phyloP scores from a whole-genome alignment of 2,797 vertebrate genomes.

The Oryzias sinensis region DNA sequence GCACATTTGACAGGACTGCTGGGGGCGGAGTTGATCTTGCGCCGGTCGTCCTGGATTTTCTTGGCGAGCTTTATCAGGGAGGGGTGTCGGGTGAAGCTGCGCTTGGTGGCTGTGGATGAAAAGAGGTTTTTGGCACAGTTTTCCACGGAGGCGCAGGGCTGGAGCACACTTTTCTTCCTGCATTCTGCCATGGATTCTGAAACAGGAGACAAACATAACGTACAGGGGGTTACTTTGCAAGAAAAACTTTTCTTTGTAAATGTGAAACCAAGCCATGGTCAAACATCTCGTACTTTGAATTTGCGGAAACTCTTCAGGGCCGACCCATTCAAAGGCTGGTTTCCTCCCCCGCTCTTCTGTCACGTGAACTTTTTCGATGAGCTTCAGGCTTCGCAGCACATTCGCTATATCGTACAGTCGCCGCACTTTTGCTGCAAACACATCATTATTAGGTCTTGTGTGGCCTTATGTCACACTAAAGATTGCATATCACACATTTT shows the following conservation, averaged over 20 bases:
- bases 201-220: constrained; percentile 39
- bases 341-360: constrained; percentile 90
- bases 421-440: constrained; percentile 89
- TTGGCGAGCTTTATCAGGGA: constrained; percentile 92
- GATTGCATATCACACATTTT: no score
- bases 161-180: constrained; percentile 51
- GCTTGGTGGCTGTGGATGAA: constrained; percentile 78
- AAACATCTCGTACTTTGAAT: constrained; percentile 74
- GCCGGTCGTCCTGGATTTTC: constrained; percentile 87
- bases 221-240: not conserved
- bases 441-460: not conserved
- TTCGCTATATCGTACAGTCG: constrained; percentile 97
- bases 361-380: constrained; percentile 95
- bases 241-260: no score
- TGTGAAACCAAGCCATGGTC: not conserved
- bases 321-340: constrained; percentile 93
- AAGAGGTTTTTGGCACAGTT: constrained; percentile 96
- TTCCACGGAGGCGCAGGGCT: constrained; percentile 72
- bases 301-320: constrained; percentile 81
- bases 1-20: constrained; percentile 83
- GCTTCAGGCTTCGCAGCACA: constrained; percentile 91
- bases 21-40: constrained; percentile 93
- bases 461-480: no score
- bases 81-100: constrained; percentile 88
- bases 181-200: constrained; percentile 34